Evolutionary conservation across 2,888 invertebrate genomes (phyloP), one percentile per base, ranked within the genome.

Genomic region (Apamea monoglypha): DNA sequence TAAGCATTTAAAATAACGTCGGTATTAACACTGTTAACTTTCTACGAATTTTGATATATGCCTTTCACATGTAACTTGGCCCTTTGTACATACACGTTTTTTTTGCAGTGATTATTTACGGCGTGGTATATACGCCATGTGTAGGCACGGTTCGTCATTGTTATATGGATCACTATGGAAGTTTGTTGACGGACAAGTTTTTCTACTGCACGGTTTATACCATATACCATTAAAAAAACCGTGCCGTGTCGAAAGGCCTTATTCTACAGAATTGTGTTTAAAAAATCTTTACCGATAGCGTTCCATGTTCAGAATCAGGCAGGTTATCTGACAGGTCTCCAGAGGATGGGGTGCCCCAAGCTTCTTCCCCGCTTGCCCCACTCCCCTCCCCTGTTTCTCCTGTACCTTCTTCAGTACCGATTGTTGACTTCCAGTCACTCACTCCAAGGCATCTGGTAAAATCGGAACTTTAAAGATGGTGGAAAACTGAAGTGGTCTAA

Each of bases 321-420:
- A 98, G 96, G 85, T 98, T 98, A 89, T 98, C 98, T 87, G 98
- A 98, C 63, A 98, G 97, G 40, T 98, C 98, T 7, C 98, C 98
- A 87, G 98, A 98, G 0, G 98, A 98, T 7, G 98, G 98, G 0
- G 98, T 98, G 0, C 98, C 98, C 98, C 98, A 99, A 44, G 98
- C 98, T 91, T 99, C 98, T 93, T 98, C 98, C 0, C 98, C 98
- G 6, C 98, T 98, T 0, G 98, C 98, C 0, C 98, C 98, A 68
- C 98, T 98, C 0, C 98, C 98, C 91, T 98, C 98, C 10, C 98
- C 98, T 21, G 96, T 95, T 64, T 97, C 97, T 7, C 97, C 97
- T 66, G 97, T 95, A 16, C 97, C 97, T 81, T 98, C 98, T 88
- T 98, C 98, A 88, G 93, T 94, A 40, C 92, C 97, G 92, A 94